phyloP scores from a whole-genome alignment of 2,113 vertebrate genomes.

The Zootoca vivipara region DNA sequence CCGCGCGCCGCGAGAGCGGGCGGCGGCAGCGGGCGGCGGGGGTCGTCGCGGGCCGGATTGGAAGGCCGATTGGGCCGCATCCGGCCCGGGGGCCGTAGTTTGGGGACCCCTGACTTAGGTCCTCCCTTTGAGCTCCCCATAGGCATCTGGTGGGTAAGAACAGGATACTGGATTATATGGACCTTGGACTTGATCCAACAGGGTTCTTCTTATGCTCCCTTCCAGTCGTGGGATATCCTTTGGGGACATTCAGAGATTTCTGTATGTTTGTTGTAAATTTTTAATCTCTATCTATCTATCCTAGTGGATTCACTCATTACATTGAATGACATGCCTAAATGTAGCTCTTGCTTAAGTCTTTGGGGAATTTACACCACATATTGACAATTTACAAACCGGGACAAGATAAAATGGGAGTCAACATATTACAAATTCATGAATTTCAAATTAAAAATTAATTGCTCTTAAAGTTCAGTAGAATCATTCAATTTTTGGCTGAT shows the following conservation, averaged over 20 bases:
- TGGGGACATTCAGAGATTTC: not conserved
- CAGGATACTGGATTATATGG: too few species aligned
- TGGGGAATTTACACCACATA: not conserved
- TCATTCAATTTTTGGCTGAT: not conserved
- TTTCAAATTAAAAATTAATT: constrained; percentile 22
- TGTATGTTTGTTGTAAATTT: not conserved
- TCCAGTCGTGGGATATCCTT: not conserved
- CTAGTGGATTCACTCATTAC: not conserved
- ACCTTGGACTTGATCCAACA: too few species aligned
- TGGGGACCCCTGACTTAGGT: too few species aligned
- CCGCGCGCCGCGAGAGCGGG: too few species aligned
- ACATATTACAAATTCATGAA: constrained; percentile 12
- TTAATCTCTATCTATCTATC: too few species aligned
- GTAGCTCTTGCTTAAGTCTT: not conserved
- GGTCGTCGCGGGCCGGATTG: too few species aligned
- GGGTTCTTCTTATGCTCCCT: not conserved
- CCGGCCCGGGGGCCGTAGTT: too few species aligned
- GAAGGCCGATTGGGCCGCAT: too few species aligned
- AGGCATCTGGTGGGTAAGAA: too few species aligned
- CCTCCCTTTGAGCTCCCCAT: too few species aligned
- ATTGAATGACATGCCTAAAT: not conserved
- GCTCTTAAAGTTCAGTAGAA: not conserved
- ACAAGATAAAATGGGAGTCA: not conserved
- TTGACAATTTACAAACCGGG: not conserved
- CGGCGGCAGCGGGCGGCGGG: too few species aligned